phyloP scores from a whole-genome alignment of 1,140 invertebrate species.

The Tetramorium alpestre region DNA sequence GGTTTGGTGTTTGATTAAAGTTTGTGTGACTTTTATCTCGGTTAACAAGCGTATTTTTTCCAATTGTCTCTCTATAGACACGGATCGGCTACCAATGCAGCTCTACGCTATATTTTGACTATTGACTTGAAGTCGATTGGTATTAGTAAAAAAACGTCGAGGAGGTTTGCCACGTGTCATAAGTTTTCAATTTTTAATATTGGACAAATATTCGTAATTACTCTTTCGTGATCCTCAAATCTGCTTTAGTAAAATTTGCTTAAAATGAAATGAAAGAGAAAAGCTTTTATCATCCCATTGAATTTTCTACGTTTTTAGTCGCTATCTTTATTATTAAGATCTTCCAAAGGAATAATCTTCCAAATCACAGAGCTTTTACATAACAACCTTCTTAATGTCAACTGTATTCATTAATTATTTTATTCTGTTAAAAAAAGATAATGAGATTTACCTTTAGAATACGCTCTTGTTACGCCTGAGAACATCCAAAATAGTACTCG shows the following conservation, averaged over 20 bases:
- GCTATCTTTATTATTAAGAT: background rate
- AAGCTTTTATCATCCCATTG: background rate
- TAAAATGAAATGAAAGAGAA: background rate
- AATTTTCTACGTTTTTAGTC: background rate
- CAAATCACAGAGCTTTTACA: background rate
- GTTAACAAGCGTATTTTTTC: constrained; percentile 4
- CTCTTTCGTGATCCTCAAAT: background rate
- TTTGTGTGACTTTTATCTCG: background rate
- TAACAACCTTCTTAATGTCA: background rate
- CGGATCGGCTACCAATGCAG: background rate
- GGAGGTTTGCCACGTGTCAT: background rate
- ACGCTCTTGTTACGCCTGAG: background rate
- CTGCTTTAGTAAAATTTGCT: background rate
- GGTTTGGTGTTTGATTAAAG: constrained; percentile 16
- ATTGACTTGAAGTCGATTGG: background rate
- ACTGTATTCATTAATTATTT: background rate
- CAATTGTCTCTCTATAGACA: background rate
- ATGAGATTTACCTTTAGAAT: background rate
- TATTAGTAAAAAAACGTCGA: background rate
- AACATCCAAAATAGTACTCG: background rate
- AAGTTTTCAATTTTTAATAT: background rate
- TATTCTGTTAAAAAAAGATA: background rate
- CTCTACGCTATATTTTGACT: background rate
- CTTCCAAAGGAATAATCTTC: background rate
- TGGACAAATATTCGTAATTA: background rate